Evolutionary conservation across 1,140 invertebrate species (phyloP).

Genomic region (Subanguina moxae): DNA sequence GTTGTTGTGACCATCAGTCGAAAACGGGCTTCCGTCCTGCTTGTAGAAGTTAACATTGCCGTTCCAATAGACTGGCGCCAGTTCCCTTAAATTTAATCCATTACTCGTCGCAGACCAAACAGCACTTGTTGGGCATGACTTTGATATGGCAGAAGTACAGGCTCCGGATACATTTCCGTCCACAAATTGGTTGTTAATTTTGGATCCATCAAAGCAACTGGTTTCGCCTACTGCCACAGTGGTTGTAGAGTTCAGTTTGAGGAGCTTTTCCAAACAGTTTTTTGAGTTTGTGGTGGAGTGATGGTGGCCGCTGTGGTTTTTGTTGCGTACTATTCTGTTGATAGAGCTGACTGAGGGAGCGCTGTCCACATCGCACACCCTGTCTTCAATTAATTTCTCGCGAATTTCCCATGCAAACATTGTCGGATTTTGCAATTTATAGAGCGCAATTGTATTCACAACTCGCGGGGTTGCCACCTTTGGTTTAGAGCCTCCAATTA

Average conservation of each 20-base stretch:
- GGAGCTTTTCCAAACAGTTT: neutral
- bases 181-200: too few relatives aligned
- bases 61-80: too few relatives aligned
- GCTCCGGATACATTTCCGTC: too few relatives aligned
- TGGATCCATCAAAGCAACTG: too few relatives aligned
- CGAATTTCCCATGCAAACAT: constrained; percentile 80
- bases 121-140: too few relatives aligned
- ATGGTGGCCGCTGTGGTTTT: constrained; percentile 11
- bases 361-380: constrained; percentile 95
- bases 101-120: too few relatives aligned
- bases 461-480: constrained; percentile 97
- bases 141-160: too few relatives aligned
- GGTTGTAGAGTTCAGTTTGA: neutral
- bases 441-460: constrained; percentile 93
- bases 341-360: constrained; percentile 97
- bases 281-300: neutral
- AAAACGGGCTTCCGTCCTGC: too few relatives aligned
- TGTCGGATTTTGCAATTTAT: constrained; percentile 94
- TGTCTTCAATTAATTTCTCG: constrained; percentile 87
- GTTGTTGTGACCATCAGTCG: too few relatives aligned
- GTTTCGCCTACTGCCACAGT: too few relatives aligned
- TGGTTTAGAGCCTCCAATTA: constrained; percentile 96
- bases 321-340: constrained; percentile 69
- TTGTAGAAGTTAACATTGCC: too few relatives aligned
- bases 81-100: too few relatives aligned